These are phyloP conservation scores for Opisthograptis luteolata DNA, from an alignment of 2,888 invertebrate species.

Conservation along the genomic window DNA sequence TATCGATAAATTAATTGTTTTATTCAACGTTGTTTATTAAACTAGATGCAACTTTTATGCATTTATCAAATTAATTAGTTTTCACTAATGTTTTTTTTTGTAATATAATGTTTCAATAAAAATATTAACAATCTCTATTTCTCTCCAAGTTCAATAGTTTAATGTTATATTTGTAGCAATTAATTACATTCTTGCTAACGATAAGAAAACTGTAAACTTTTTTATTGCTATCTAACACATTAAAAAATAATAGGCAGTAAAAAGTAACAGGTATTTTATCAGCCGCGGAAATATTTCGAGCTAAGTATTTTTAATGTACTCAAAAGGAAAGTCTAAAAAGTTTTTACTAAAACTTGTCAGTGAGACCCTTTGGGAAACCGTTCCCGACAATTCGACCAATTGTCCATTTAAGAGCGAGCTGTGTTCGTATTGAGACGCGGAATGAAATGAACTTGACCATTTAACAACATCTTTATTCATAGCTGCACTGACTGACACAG, in stretches of 20 bases:
- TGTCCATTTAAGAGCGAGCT: slow-evolving; percentile 3
- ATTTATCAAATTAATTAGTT: slow-evolving; percentile 59
- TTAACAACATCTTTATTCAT: slow-evolving; percentile 55
- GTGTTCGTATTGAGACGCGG: slow-evolving; percentile 25
- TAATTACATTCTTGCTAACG: slow-evolving; percentile 49
- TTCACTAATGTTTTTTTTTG: slow-evolving; percentile 31
- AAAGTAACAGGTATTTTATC: not conserved
- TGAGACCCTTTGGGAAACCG: not conserved
- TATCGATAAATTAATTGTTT: slow-evolving; percentile 63
- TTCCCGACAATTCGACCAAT: slow-evolving; percentile 18
- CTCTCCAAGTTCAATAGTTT: slow-evolving; percentile 41
- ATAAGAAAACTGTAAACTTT: slow-evolving; percentile 9
- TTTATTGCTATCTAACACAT: not conserved
- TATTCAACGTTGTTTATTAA: slow-evolving; percentile 67
- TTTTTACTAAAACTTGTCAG: too few relatives aligned
- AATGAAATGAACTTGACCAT: slow-evolving; percentile 80
- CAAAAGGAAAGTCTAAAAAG: too few relatives aligned
- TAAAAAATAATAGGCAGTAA: not conserved
- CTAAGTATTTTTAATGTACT: too few relatives aligned
- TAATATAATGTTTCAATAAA: slow-evolving; percentile 11
- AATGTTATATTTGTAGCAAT: slow-evolving; percentile 44
- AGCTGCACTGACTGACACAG: slow-evolving; percentile 71
- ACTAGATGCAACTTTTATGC: slow-evolving; percentile 39
- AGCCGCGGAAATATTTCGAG: not conserved
- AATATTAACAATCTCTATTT: slow-evolving; percentile 14